Base-by-base conservation (phyloP, 2,888 invertebrate genomes). In the Terebella lapidaria region DNA sequence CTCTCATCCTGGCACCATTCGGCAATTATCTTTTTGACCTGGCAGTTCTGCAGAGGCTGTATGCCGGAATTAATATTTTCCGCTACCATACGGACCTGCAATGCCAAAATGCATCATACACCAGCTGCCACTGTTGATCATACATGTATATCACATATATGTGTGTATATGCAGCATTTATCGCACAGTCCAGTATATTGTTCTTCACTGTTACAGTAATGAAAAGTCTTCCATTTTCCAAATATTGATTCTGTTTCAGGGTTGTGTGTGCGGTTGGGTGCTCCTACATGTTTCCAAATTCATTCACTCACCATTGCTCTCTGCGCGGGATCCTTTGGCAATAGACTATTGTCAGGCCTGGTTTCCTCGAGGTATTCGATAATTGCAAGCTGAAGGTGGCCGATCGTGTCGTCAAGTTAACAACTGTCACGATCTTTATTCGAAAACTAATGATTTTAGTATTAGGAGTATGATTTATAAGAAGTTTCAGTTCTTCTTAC, bases 361-460 rank as follows among this genome's bases (percentile, higher is more conserved):
- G 90, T 90, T 82, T 96, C 96, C 79, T 97, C 96, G 74, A 97
- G 83, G 79, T 95, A 97, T 78, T 96, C 93, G 86, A 99, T 87
- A 69, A 99, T 95, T 2, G 84, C 81, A 52, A 84, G 61, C 79
- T 89, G 89, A n/a, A 35, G n/a, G n/a, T n/a, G n/a, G n/a, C n/a
- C n/a, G n/a, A n/a, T n/a, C n/a, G n/a, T n/a, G n/a, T n/a, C n/a
- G n/a, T n/a, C n/a, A n/a, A n/a, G n/a, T n/a, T n/a, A n/a, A n/a
- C n/a, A n/a, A n/a, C n/a, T n/a, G n/a, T n/a, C n/a, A n/a, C n/a
- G n/a, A n/a, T n/a, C n/a, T n/a, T n/a, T n/a, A n/a, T n/a, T n/a
- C n/a, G n/a, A n/a, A n/a, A n/a, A n/a, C n/a, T n/a, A n/a, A n/a
- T n/a, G n/a, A n/a, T n/a, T n/a, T n/a, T n/a, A n/a, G n/a, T n/a